Evolutionary conservation across 2,113 vertebrate genomes (phyloP), one percentile per base, ranked within the genome.

Genomic region (Alligator sinensis): DNA sequence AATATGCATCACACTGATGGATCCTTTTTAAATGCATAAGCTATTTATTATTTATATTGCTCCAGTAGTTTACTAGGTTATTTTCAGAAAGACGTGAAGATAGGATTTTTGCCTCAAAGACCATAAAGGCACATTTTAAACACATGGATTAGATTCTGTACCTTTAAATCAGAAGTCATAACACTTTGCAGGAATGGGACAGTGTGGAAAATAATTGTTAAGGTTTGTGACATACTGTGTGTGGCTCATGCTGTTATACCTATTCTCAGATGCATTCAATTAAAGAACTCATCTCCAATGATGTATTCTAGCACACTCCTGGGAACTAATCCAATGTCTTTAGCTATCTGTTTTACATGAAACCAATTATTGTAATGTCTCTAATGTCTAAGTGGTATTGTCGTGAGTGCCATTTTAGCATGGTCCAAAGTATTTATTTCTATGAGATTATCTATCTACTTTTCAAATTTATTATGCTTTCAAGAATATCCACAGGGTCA

Each of bases 41-140:
- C 79, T 2, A 95, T 96, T 77, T 92, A 97, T 97, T 97, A 95
- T 96, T 96, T 95, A 96, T 93, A 60, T 80, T 38, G 75, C 57
- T 92, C 4, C 64, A 92, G 85, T 85, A 89, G 38, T 76, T 8
- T 77, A 34, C 58, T 92, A 58, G 6, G 3, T 92, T 92, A 58
- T 89, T 91, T 89, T 90, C 70, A 30, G n/a, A 77, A 88, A 95
- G 60, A 12, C n/a, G 34, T 10, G 61, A 59, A 60, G 72, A 47
- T 84, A 8, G 61, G 9, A 89, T 88, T 95, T 55, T 34, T 91
- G 91, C 21, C 34, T 88, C 70, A 54, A 87, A 89, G 70, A 93
- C 25, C 82, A 60, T 22, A 77, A 80, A 86, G 80, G 3, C 54
- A 64, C 34, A 77, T 68, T 87, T 72, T 84, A 59, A 87, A 38